Percentiles rank a stretch among this genome's conserved stretches.
phyloP scores from a whole-genome alignment of 37 sponge, comb jelly and placozoan species.

The Tethya wilhelma region DNA sequence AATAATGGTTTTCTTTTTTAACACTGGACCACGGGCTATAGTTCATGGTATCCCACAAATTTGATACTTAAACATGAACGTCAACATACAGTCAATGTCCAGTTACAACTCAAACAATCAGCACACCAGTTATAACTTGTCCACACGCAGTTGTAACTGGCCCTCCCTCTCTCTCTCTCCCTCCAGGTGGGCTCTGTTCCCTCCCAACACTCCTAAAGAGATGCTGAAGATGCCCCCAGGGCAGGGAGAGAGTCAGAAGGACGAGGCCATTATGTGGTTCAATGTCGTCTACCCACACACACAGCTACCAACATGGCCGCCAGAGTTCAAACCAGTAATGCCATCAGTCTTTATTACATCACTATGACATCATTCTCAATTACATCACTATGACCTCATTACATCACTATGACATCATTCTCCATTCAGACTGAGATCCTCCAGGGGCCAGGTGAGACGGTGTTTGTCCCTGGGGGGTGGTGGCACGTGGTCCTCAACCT shows the following conservation, averaged over 20 bases:
- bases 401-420: neutral
- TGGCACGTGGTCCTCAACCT: constrained; percentile 99
- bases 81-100: too few relatives aligned
- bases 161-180: neutral
- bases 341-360: neutral
- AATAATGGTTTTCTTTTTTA: too few relatives aligned
- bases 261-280: constrained; percentile 98
- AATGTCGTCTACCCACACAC: constrained; percentile 81
- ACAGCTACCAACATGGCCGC: constrained; percentile 87
- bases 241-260: constrained; percentile 65
- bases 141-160: neutral
- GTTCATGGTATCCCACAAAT: too few relatives aligned
- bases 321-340: constrained; percentile 82
- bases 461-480: constrained; percentile 98
- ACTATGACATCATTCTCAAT: neutral
- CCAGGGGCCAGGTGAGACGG: constrained; percentile 94
- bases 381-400: neutral
- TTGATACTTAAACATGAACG: too few relatives aligned
- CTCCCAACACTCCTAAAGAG: constrained; percentile 92
- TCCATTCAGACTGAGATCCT: constrained; percentile 78
- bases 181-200: constrained; percentile 93
- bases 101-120: too few relatives aligned
- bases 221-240: constrained; percentile 69
- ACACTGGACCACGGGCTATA: too few relatives aligned
- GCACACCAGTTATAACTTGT: neutral